Percentiles rank a stretch among this genome's conserved stretches.
Conservation (phyloP, 1,140 invertebrate genomes). For the Tenebrio molitor region DNA sequence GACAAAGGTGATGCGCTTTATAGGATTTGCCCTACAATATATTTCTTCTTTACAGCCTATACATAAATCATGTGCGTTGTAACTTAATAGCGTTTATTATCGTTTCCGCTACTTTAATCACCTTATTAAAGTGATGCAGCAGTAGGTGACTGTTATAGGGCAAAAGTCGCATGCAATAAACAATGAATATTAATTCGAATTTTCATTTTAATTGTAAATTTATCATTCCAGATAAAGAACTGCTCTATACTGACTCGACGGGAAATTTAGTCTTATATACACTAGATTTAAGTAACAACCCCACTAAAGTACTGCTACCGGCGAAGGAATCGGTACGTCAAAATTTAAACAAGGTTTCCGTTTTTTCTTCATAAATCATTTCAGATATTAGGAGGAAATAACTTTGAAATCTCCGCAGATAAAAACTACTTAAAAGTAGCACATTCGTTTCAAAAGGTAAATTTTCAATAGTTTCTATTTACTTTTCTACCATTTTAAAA, state of each 20-base stretch:
- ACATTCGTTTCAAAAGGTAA: conserved; percentile 70
- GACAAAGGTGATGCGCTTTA: conserved; percentile 23
- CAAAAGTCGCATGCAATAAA: neutral
- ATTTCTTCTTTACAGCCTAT: neutral
- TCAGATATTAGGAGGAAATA: conserved; percentile 59
- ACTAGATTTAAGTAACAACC: conserved; percentile 44
- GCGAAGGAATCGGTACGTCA: conserved; percentile 12
- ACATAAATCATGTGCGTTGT: conserved; percentile 6
- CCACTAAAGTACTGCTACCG: conserved; percentile 10
- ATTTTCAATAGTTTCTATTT: neutral
- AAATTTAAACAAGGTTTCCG: conserved; percentile 2
- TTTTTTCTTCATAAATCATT: conserved; percentile 29
- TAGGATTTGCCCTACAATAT: neutral
- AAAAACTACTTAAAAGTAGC: conserved; percentile 68
- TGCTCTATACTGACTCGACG: conserved; percentile 56
- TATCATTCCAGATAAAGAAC: conserved; percentile 68
- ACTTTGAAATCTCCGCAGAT: conserved; percentile 68
- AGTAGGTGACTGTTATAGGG: neutral
- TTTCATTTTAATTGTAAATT: conserved; percentile 53
- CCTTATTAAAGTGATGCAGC: conserved; percentile 13
- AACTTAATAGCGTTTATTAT: neutral
- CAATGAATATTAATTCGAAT: conserved; percentile 52
- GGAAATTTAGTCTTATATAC: conserved; percentile 58
- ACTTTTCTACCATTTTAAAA: conserved; percentile 8
- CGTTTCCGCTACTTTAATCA: conserved; percentile 6